These are phyloP conservation scores for Seladonia tumulorum DNA, from an alignment of 2,888 invertebrate genomes.

Conservation along the genomic window DNA sequence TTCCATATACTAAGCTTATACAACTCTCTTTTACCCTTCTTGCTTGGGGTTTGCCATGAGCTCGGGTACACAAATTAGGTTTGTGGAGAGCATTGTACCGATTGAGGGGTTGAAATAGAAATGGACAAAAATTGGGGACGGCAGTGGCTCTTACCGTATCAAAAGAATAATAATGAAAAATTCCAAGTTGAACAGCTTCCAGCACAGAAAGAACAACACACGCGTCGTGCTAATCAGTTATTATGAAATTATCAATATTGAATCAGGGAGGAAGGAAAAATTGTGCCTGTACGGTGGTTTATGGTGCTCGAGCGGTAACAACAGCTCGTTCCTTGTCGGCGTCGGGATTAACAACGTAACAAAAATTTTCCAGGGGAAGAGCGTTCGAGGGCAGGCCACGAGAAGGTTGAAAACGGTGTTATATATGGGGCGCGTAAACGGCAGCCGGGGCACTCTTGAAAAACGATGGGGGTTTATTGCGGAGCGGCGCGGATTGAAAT, in stretches of 20 bases:
- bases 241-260: not conserved
- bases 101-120: too few species aligned
- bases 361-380: not conserved
- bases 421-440: conserved; percentile 39
- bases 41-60: too few species aligned
- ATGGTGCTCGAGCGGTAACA: not conserved
- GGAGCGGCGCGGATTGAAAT: conserved; percentile 62
- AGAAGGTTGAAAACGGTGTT: conserved; percentile 25
- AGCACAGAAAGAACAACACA: not conserved
- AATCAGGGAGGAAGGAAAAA: not conserved
- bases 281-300: not conserved
- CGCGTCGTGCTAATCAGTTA: not conserved
- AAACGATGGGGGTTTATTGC: conserved; percentile 67
- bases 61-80: too few species aligned
- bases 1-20: too few species aligned
- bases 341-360: not conserved
- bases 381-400: not conserved
- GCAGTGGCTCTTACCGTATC: too few species aligned
- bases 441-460: conserved; percentile 60
- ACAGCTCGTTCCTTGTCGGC: not conserved
- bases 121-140: too few species aligned
- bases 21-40: too few species aligned
- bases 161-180: not conserved
- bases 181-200: not conserved
- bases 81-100: too few species aligned